phyloP scores from a whole-genome alignment of 2,888 invertebrate species.

The Sylvicola cinctus region DNA sequence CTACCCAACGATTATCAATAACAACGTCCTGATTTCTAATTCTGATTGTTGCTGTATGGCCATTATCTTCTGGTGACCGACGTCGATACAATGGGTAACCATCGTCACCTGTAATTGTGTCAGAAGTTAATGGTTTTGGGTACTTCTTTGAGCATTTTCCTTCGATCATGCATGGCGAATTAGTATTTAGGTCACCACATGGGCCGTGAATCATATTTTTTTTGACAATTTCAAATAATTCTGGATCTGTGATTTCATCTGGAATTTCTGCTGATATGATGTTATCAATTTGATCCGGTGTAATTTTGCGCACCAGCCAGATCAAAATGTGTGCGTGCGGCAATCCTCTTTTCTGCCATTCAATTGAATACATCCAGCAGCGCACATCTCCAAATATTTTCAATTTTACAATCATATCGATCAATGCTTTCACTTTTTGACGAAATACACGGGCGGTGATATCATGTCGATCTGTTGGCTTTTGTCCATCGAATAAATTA shows the following conservation, averaged over 20 bases:
- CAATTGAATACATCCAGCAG: constrained; percentile 10
- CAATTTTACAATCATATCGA: constrained; percentile 3
- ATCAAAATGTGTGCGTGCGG: constrained; percentile 15
- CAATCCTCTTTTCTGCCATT: constrained; percentile 14
- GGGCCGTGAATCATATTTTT: constrained; percentile 17
- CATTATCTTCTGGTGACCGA: constrained; percentile 11
- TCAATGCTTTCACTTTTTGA: constrained; percentile 5
- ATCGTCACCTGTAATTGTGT: constrained; percentile 14
- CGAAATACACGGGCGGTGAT: constrained; percentile 8
- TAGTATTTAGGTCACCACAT: constrained; percentile 14
- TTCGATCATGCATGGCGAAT: constrained; percentile 20
- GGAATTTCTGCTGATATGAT: constrained; percentile 11
- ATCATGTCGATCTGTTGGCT: constrained; percentile 5
- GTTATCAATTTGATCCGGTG: constrained; percentile 8
- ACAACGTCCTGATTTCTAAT: constrained; percentile 5
- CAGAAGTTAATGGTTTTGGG: constrained; percentile 10
- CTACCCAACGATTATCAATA: constrained; percentile 17
- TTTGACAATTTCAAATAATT: constrained; percentile 12
- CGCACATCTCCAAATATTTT: constrained; percentile 6
- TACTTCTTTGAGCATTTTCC: constrained; percentile 15
- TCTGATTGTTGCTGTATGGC: constrained; percentile 10
- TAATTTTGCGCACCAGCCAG: constrained; percentile 9
- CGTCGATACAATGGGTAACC: constrained; percentile 16
- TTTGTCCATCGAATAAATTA: background rate
- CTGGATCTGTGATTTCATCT: constrained; percentile 12